These are phyloP conservation scores for Atlantisia rogersi DNA, from an alignment of 2,113 vertebrate species.

Conservation along the genomic window DNA sequence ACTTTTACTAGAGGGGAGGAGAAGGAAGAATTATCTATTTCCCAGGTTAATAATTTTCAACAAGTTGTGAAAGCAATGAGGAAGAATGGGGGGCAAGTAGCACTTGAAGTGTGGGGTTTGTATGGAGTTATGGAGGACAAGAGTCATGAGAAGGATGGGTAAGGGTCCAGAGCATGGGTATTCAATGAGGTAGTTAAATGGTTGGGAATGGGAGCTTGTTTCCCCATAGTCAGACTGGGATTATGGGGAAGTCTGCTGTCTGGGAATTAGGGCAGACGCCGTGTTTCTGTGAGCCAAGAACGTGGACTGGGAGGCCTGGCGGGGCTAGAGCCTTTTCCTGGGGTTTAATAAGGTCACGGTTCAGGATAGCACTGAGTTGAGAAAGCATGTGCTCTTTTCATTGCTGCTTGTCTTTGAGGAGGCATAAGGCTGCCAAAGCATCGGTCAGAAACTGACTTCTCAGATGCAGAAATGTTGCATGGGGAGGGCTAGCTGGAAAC, in stretches of 20 bases:
- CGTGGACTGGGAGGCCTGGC: neutral
- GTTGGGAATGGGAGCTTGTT: neutral
- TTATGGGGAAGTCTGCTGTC: neutral
- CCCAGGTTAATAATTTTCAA: neutral
- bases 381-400: neutral
- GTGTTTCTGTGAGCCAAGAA: neutral
- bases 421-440: fast-evolving
- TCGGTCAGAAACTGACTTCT: neutral
- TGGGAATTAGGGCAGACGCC: neutral
- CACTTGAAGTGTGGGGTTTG: neutral
- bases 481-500: neutral
- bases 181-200: neutral
- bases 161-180: neutral
- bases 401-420: neutral
- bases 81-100: neutral
- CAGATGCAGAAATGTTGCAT: neutral
- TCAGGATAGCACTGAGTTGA: neutral
- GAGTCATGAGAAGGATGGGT: neutral
- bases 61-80: neutral
- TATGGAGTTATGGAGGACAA: neutral
- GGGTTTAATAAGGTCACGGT: neutral
- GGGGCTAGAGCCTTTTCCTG: neutral
- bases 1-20: neutral
- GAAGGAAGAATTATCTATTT: neutral
- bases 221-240: neutral